phyloP scores from a whole-genome alignment of 2,888 invertebrate genomes.

The Polydrusus tereticollis region DNA sequence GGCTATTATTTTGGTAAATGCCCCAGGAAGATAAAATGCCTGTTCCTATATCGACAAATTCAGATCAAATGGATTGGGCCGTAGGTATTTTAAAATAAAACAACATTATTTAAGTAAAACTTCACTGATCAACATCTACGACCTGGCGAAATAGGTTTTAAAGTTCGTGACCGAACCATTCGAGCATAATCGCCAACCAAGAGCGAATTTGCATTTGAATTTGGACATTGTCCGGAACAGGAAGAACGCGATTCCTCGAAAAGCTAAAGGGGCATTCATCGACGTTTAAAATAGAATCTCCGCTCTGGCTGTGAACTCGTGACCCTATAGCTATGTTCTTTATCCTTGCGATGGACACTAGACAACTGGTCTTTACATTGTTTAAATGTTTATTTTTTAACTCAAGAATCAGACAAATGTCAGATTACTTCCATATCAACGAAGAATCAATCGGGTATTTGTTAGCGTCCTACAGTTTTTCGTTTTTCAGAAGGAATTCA shows the following conservation, averaged over 20 bases:
- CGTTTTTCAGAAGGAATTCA: too few relatives aligned
- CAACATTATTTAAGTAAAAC: too few relatives aligned
- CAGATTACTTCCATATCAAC: too few relatives aligned
- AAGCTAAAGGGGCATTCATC: slow-evolving; percentile 25
- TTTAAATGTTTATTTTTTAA: too few relatives aligned
- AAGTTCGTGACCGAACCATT: neutral
- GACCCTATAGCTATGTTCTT: slow-evolving; percentile 38
- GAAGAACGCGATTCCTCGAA: slow-evolving; percentile 33
- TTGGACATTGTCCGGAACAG: slow-evolving; percentile 39
- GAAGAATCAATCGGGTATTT: too few relatives aligned
- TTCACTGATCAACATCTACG: neutral
- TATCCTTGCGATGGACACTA: slow-evolving; percentile 27
- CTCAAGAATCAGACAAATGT: too few relatives aligned
- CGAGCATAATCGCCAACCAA: neutral
- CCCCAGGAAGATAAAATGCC: too few relatives aligned
- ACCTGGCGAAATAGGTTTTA: neutral
- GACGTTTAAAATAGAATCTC: slow-evolving; percentile 43
- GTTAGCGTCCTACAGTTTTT: too few relatives aligned
- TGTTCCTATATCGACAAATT: too few relatives aligned
- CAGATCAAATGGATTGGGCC: too few relatives aligned
- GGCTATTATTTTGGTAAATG: too few relatives aligned
- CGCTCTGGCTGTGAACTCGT: slow-evolving; percentile 43
- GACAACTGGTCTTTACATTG: slow-evolving; percentile 23
- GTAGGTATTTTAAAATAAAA: too few relatives aligned
- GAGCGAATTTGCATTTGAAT: slow-evolving; percentile 43